phyloP scores from a whole-genome alignment of 2,113 vertebrate species.

The Pyrgilauda ruficollis region DNA sequence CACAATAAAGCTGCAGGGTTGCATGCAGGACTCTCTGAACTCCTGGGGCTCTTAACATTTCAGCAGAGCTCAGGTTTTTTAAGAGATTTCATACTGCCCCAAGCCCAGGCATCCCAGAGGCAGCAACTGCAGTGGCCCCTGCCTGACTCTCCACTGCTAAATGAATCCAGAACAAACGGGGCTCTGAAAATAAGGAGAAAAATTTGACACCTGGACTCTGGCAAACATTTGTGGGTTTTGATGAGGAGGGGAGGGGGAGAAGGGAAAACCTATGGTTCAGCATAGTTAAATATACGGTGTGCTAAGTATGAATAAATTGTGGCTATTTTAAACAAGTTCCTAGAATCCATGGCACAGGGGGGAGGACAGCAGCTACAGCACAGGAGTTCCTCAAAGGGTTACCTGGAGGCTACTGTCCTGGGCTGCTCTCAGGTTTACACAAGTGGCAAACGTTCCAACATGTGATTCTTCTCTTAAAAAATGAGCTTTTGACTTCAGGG shows the following conservation, averaged over 20 bases:
- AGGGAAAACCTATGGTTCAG: conserved; percentile 5
- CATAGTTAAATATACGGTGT: conserved; percentile 39
- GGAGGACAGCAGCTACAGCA: neutral
- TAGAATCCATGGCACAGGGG: neutral
- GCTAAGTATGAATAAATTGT: conserved; percentile 45
- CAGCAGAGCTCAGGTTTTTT: conserved; percentile 45
- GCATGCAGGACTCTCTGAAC: neutral
- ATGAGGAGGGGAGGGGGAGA: neutral
- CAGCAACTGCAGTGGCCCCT: conserved; percentile 25
- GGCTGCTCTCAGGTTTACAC: neutral
- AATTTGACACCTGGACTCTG: conserved; percentile 45
- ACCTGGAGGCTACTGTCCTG: neutral
- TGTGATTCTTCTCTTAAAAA: neutral
- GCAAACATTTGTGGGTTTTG: conserved; percentile 50
- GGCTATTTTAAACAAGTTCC: conserved; percentile 31
- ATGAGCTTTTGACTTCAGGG: neutral
- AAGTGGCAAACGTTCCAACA: neutral
- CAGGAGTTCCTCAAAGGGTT: neutral
- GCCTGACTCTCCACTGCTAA: conserved; percentile 20
- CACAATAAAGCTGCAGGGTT: neutral
- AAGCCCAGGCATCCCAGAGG: conserved; percentile 1
- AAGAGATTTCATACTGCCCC: neutral
- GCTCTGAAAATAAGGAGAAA: conserved; percentile 41
- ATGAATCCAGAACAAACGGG: conserved; percentile 49
- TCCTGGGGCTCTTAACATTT: conserved; percentile 7